A percentile compares a stretch with the other conserved stretches of the same genome.
Evolutionary conservation across 2,113 vertebrate species (phyloP).

Genomic region (Mesoclemmys tuberculata): DNA sequence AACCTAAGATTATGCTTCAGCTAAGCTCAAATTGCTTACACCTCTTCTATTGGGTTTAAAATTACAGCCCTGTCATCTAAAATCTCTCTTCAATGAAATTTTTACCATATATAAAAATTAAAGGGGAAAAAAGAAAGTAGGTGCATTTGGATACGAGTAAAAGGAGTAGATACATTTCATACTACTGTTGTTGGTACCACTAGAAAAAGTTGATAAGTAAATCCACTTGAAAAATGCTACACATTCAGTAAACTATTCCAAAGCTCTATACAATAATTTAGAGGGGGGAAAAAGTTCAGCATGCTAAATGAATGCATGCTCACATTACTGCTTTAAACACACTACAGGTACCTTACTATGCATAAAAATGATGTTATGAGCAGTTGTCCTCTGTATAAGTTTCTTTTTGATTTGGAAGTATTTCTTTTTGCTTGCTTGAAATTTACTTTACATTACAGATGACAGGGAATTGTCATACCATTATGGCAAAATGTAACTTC

Average conservation of each 20-base stretch:
- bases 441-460: background rate
- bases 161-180: slow-evolving; percentile 83
- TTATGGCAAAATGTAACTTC: slow-evolving; percentile 3
- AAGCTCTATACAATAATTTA: slow-evolving; percentile 60
- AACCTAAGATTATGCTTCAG: slow-evolving; percentile 96
- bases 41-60: slow-evolving; percentile 93
- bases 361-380: slow-evolving; percentile 21
- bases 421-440: background rate
- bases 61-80: slow-evolving; percentile 99
- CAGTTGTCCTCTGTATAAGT: background rate
- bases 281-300: slow-evolving; percentile 37
- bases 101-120: slow-evolving; percentile 99
- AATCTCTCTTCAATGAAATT: slow-evolving; percentile 94
- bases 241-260: slow-evolving; percentile 63
- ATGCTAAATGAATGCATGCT: slow-evolving; percentile 35
- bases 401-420: slow-evolving; percentile 9
- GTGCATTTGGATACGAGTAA: slow-evolving; percentile 81
- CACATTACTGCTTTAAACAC: slow-evolving; percentile 33
- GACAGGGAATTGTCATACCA: slow-evolving; percentile 11
- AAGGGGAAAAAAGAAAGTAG: slow-evolving; percentile 85
- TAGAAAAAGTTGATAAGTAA: slow-evolving; percentile 82
- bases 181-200: slow-evolving; percentile 75
- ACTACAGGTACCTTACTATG: slow-evolving; percentile 19
- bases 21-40: slow-evolving; percentile 96
- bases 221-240: slow-evolving; percentile 74